phyloP scores from a whole-genome alignment of 2,888 invertebrate genomes.

The Poecilus cupreus region DNA sequence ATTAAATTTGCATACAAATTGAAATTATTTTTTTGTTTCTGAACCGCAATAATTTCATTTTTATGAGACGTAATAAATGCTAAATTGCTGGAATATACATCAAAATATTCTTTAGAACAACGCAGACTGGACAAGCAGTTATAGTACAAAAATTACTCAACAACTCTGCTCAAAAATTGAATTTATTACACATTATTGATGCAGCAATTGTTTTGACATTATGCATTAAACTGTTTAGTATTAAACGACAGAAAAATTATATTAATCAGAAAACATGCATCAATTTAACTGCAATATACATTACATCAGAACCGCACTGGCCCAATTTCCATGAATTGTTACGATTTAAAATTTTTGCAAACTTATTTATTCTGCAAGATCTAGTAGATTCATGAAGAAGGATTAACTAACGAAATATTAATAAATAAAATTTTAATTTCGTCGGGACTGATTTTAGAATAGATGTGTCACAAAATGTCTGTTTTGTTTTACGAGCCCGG shows the following conservation, averaged over 20 bases:
- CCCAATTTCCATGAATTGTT: no score
- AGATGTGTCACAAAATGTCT: no score
- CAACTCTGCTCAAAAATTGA: no score
- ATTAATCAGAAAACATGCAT: background rate
- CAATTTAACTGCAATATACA: background rate
- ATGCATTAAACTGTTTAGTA: conserved; percentile 22
- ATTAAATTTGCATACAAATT: conserved; percentile 59
- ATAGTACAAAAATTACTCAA: no score
- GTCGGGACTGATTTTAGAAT: no score
- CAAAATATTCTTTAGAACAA: background rate
- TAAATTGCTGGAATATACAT: conserved; percentile 45
- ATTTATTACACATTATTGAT: conserved; percentile 15
- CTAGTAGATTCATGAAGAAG: no score
- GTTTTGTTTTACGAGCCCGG: no score
- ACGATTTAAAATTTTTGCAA: no score
- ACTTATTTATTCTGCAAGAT: no score
- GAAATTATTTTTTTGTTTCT: conserved; percentile 51
- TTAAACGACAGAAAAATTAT: background rate
- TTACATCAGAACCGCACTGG: background rate
- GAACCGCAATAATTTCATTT: conserved; percentile 53
- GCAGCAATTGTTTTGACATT: background rate
- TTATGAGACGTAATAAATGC: conserved; percentile 34
- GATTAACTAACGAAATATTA: no score
- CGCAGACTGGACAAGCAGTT: no score
- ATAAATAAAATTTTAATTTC: no score